These are phyloP conservation scores for Drosophila guanche DNA, from an alignment of 1,140 invertebrate species.

Conservation along the genomic window DNA sequence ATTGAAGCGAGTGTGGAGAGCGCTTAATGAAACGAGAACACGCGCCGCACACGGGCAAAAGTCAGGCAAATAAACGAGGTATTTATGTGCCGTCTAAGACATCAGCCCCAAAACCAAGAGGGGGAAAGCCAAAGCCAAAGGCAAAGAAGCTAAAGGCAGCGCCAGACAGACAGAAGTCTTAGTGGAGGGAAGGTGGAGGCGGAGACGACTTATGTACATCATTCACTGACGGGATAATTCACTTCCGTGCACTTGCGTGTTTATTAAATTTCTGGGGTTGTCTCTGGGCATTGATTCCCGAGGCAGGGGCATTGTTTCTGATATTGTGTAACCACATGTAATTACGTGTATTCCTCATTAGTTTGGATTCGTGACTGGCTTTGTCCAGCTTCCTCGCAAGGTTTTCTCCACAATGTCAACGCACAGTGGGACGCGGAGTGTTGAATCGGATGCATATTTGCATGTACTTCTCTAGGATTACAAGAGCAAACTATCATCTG, in stretches of 20 bases:
- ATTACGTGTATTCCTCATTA: conserved; percentile 77
- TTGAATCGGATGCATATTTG: no score
- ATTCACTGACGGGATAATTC: conserved; percentile 79
- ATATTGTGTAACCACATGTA: conserved; percentile 76
- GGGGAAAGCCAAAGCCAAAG: not conserved
- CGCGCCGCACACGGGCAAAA: conserved; percentile 45
- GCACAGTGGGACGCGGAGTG: conserved; percentile 38
- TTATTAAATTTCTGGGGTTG: conserved; percentile 79
- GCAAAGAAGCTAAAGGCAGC: not conserved
- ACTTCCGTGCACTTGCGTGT: conserved; percentile 81
- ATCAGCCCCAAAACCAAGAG: conserved; percentile 15
- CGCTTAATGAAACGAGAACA: conserved; percentile 66
- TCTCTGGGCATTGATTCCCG: conserved; percentile 70
- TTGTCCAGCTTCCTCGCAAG: conserved; percentile 16
- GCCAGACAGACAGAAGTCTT: not conserved
- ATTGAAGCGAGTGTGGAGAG: conserved; percentile 66
- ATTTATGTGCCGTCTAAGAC: conserved; percentile 69
- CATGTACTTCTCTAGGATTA: no score
- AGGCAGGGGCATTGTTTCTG: conserved; percentile 10
- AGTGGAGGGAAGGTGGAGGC: conserved; percentile 5
- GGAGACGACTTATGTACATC: conserved; percentile 61
- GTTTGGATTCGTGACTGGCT: conserved; percentile 66
- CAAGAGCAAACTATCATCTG: no score
- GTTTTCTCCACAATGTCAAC: not conserved
- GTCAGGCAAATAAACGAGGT: conserved; percentile 71